These are phyloP conservation scores for Carposina sasakii DNA, from an alignment of 1,140 invertebrate genomes.

Conservation along the genomic window DNA sequence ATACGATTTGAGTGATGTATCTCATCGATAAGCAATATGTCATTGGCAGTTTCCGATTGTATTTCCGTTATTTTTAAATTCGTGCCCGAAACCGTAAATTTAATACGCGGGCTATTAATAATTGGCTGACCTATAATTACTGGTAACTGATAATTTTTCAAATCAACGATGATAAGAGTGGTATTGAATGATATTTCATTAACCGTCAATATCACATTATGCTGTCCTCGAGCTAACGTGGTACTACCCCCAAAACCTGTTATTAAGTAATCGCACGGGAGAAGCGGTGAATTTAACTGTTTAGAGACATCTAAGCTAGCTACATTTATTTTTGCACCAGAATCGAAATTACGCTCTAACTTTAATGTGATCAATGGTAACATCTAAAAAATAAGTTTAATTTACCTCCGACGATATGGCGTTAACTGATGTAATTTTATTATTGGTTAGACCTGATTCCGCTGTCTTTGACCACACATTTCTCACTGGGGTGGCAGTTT, in stretches of 20 bases:
- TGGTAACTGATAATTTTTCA: neutral
- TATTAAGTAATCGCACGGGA: neutral
- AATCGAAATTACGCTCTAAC: neutral
- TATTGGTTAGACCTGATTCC: too few species aligned
- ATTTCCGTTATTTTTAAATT: neutral
- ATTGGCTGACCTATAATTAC: neutral
- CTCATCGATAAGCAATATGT: neutral
- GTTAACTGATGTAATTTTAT: too few species aligned
- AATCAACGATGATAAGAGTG: neutral
- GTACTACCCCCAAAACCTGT: neutral
- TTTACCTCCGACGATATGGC: neutral
- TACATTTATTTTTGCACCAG: neutral
- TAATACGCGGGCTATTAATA: neutral
- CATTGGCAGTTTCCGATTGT: neutral
- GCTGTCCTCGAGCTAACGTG: neutral
- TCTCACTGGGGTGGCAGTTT: neutral
- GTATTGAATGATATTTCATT: neutral
- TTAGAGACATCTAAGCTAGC: neutral
- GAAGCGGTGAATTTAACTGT: neutral
- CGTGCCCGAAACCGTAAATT: neutral
- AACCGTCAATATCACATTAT: neutral
- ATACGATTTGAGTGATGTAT: neutral
- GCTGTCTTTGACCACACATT: neutral
- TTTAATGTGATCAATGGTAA: neutral
- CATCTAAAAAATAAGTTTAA: neutral